Base-by-base conservation (phyloP, 1,140 invertebrate species). In the Bombus sylvicola region DNA sequence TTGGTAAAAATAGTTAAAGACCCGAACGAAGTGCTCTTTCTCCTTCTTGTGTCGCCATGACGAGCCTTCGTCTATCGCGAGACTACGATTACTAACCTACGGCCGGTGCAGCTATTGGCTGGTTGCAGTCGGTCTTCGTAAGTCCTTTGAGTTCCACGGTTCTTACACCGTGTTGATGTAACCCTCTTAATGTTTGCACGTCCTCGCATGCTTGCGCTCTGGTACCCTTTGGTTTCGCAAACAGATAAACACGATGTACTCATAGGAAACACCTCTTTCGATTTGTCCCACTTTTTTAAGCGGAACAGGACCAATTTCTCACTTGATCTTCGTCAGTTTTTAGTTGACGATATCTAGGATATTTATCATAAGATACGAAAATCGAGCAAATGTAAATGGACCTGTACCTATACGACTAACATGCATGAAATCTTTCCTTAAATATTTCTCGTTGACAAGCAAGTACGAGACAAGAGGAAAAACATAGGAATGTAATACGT, bases 1-100 rank as follows among this genome's bases (percentile, higher is more conserved):
- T 95, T 95, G 93, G 94, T 95, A 94, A 89, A 39, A 86, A 81
- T 59, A 89, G 75, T 88, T 88, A 77, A 80, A 64, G 86, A 39
- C 57, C 72, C 80, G 75, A 75, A 88, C 80, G 75, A 87, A 87
- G 83, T 76, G 71, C 87, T 86, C 86, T 41, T 62, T 78, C 66
- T 79, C 53, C 74, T 81, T 66, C 31, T 18, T 72, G 73, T 78
- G 84, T 77, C 84, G 15, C 66, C 57, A n/a, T 82, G 64, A 81
- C 80, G 78, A 88, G 87, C 69, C 73, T 76, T 83, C 73, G 86
- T 85, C 81, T 87, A 86, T 81, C 85, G 85, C 79, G 53, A 75
- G 64, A 88, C 75, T n/a, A 74, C 83, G 57, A 80, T 74, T 87
- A 80, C 81, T 88, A 72, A 75, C 78, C 31, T 64, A 87, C 71